phyloP scores from a whole-genome alignment of 2,113 vertebrate species.

The Rutilus rutilus region DNA sequence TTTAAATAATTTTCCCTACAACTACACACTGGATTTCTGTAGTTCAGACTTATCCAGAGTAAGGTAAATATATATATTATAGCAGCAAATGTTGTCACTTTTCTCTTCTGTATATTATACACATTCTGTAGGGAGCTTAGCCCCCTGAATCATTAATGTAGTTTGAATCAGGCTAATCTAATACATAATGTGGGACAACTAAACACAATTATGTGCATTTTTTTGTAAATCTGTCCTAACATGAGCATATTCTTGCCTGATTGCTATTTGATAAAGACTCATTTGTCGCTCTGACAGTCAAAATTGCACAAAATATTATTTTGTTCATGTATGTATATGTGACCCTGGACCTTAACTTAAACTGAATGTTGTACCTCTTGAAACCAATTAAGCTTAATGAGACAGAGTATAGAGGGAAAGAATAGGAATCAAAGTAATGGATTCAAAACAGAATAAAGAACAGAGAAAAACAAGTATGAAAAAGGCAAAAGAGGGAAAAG shows the following conservation, averaged over 20 bases:
- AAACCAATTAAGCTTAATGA: background rate
- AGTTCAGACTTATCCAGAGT: background rate
- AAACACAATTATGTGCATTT: background rate
- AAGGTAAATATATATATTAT: too few relatives aligned
- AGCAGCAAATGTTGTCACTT: background rate
- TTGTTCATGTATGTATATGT: background rate
- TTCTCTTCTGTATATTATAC: background rate
- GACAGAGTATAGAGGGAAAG: background rate
- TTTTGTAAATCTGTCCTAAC: background rate
- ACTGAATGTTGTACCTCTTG: background rate
- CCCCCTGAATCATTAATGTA: background rate
- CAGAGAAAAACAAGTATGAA: constrained; percentile 16
- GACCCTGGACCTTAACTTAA: background rate
- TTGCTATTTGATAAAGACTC: background rate
- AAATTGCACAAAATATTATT: background rate
- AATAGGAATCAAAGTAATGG: background rate
- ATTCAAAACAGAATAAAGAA: background rate
- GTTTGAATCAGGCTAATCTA: constrained; percentile 3
- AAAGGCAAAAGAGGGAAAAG: background rate
- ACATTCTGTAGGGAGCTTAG: background rate
- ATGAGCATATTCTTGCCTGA: background rate
- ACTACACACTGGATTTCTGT: background rate
- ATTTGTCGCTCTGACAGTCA: background rate
- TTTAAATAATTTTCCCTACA: background rate
- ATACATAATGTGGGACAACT: background rate